Conservation (phyloP, 2,888 invertebrate species). For the Dolichomitus sp. region DNA sequence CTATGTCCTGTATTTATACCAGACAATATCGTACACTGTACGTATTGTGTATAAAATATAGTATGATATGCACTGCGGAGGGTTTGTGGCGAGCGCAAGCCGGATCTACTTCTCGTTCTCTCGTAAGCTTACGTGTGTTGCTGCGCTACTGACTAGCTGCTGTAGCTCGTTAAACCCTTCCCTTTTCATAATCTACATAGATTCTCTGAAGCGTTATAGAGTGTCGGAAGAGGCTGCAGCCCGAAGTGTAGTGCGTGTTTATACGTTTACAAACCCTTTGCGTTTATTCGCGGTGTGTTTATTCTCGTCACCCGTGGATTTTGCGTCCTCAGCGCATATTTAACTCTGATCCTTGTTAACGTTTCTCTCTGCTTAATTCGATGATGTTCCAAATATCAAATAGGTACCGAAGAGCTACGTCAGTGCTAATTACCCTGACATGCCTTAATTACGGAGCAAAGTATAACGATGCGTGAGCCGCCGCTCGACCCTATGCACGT, state of each 20-base stretch:
- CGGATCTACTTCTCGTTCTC: conserved; percentile 17
- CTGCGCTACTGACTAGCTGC: neutral
- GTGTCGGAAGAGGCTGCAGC: conserved; percentile 25
- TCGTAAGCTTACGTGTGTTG: conserved; percentile 5
- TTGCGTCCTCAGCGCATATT: conserved; percentile 25
- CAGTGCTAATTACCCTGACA: conserved; percentile 26
- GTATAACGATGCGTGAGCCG: neutral
- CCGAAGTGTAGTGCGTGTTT: neutral
- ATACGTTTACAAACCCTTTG: neutral
- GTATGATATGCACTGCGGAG: neutral
- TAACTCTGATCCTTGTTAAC: neutral
- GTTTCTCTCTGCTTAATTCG: neutral
- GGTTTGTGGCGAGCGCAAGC: conserved; percentile 15
- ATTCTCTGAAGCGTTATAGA: neutral
- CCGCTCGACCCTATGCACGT: neutral
- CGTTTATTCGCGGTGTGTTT: conserved; percentile 31
- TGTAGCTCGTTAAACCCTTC: neutral
- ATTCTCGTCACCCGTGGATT: conserved; percentile 9
- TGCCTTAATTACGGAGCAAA: conserved; percentile 32
- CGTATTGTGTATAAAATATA: neutral
- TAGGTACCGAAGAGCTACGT: conserved; percentile 6
- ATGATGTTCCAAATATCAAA: conserved; percentile 27
- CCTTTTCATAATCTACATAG: conserved; percentile 13
- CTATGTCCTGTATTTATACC: conserved; percentile 5
- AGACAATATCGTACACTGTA: neutral